Base-by-base conservation (phyloP, 2,113 vertebrate genomes). In the Rutilus rutilus region DNA sequence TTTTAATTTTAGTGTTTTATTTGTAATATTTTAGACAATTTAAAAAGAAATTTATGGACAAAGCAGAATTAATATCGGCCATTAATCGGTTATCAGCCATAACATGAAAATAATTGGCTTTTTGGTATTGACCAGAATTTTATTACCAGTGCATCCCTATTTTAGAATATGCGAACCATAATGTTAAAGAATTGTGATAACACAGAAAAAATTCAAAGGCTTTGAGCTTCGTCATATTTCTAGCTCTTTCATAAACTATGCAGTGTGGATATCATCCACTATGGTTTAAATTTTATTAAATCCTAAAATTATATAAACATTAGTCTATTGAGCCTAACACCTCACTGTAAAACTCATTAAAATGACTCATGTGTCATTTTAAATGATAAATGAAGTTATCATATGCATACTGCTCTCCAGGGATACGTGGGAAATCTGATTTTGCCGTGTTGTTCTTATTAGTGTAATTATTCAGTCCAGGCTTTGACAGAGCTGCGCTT, bases 381-480 rank as follows among this genome's bases (percentile, higher is more conserved):
- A 75, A 47, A 17, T 1, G n/a, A 50, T 27, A 25, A 75, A 75
- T 75, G 42, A 75, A 50, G 27, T 75, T 27, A 75, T 25, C 71
- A 17, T 47, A 45, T 25, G 42, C 5, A 75, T 75, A 45, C 42
- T 50, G 71, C 71, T 17, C 71, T 75, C 12, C 42, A 2, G 42
- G 42, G 71, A 25, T 47, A 6, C 23, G 23, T 75, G 42, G 71
- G 12, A 47, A 71, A 47, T 74, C 42, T 4, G 42, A 75, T 75
- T 75, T 75, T 25, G 42, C 42, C 14, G 3, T 75, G 71, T 75
- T 3, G n/a, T 27, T 17, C n/a, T 75, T 75, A 75, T 75, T 75
- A 75, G 71, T 25, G 14, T 75, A 75, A 75, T 75, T 75, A 47
- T 75, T 75, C 42, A 75, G 9, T 75, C n/a, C 12, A 75, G 71